Evolutionary conservation across 2,888 invertebrate species (phyloP).

Genomic region (Sceliomorpha sp.): DNA sequence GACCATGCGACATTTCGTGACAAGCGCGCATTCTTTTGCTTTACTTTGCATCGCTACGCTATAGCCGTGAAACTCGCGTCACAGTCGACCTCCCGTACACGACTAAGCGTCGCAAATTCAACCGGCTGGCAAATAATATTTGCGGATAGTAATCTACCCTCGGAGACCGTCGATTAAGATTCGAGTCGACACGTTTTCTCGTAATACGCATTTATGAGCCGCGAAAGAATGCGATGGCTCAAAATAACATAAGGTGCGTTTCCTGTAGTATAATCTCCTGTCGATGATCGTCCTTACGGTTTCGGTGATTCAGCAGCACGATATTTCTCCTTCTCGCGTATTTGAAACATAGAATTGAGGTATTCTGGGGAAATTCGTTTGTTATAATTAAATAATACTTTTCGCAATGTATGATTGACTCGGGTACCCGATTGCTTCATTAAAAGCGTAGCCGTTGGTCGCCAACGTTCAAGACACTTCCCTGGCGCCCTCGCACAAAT

Average conservation of each 20-base stretch:
- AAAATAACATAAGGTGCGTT: not conserved
- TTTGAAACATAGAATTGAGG: no score
- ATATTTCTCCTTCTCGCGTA: no score
- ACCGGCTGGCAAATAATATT: conserved; percentile 16
- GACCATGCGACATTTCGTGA: conserved; percentile 44
- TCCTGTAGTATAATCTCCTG: no score
- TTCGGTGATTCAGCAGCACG: no score
- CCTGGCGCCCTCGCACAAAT: conserved; percentile 46
- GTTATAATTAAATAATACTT: conserved; percentile 32
- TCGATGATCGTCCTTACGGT: no score
- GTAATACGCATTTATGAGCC: conserved; percentile 2
- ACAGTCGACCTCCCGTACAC: conserved; percentile 40
- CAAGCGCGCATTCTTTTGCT: conserved; percentile 17
- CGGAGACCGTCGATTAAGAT: conserved; percentile 11
- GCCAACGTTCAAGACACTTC: conserved; percentile 28
- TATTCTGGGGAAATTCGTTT: not conserved
- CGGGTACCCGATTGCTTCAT: conserved; percentile 52
- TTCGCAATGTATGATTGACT: conserved; percentile 32
- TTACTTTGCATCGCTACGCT: conserved; percentile 8
- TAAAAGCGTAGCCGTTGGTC: conserved; percentile 36
- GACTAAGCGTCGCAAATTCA: conserved; percentile 24
- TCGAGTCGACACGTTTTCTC: conserved; percentile 8
- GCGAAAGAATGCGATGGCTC: conserved; percentile 2
- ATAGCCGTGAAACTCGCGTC: conserved; percentile 54
- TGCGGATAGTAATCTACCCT: conserved; percentile 5